Conservation (phyloP, 2,888 invertebrate genomes). For the Paralinhomoeus sp. region DNA sequence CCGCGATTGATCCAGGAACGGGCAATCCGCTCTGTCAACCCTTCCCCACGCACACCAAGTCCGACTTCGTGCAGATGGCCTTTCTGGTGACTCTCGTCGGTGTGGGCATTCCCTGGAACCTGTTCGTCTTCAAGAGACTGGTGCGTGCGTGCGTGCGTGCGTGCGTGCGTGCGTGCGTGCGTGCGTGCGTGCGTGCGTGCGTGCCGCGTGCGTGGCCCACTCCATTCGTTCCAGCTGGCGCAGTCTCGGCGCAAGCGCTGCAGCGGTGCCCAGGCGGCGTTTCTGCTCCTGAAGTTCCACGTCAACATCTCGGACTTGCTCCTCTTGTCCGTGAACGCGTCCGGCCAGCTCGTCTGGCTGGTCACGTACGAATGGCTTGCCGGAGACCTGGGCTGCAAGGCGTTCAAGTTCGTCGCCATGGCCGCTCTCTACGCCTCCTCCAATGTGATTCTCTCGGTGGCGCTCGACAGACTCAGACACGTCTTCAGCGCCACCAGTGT, state of each 20-base stretch:
- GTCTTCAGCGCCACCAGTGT: slow-evolving; percentile 8
- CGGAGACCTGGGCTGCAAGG: slow-evolving; percentile 12
- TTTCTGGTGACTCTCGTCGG: slow-evolving; percentile 14
- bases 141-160: neutral
- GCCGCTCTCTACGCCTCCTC: slow-evolving; percentile 19
- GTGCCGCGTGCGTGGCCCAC: neutral
- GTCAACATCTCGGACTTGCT: slow-evolving; percentile 19
- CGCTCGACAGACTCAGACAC: slow-evolving; percentile 18
- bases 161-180: too few relatives aligned
- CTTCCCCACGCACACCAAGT: slow-evolving; percentile 13
- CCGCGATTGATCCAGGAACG: too few relatives aligned
- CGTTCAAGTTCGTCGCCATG: slow-evolving; percentile 15
- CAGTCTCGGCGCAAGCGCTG: neutral
- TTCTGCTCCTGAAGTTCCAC: slow-evolving; percentile 20
- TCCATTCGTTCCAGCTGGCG: neutral
- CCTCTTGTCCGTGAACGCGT: slow-evolving; percentile 13
- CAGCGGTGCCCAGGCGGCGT: slow-evolving; percentile 12
- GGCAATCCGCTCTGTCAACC: too few relatives aligned
- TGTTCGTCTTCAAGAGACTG: slow-evolving; percentile 11
- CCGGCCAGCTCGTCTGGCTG: slow-evolving; percentile 20
- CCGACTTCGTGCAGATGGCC: slow-evolving; percentile 20
- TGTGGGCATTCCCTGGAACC: slow-evolving; percentile 17
- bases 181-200: neutral
- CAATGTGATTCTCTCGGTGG: slow-evolving; percentile 21
- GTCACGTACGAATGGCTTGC: slow-evolving; percentile 16